phyloP scores from a whole-genome alignment of 2,888 invertebrate genomes.

The Aspidapion aeneum region DNA sequence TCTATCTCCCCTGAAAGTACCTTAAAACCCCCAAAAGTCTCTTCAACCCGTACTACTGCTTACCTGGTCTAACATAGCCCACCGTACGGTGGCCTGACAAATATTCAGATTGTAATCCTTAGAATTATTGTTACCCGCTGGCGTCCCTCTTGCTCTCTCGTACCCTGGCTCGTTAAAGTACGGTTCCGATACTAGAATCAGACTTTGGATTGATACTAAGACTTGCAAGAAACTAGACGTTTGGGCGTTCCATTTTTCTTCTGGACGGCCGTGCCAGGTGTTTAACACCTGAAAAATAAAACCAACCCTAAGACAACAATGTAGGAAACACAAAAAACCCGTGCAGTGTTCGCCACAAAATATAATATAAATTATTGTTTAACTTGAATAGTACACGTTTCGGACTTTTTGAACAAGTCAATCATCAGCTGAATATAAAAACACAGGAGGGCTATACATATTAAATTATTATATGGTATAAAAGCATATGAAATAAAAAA shows the following conservation, averaged over 20 bases:
- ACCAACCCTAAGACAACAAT: background rate
- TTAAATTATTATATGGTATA: no score
- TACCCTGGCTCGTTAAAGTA: slow-evolving; percentile 96
- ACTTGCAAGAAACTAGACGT: slow-evolving; percentile 93
- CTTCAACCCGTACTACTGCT: no score
- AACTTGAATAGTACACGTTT: no score
- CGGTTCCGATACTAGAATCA: slow-evolving; percentile 89
- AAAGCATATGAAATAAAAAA: no score
- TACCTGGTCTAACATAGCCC: slow-evolving; percentile 91
- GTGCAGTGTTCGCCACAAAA: no score
- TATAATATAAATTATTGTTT: no score
- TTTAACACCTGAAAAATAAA: slow-evolving; percentile 59
- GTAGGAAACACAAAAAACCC: no score
- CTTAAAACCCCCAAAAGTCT: no score
- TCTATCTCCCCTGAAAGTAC: no score
- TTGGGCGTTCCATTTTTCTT: slow-evolving; percentile 96
- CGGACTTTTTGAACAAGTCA: no score
- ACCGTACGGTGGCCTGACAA: slow-evolving; percentile 89
- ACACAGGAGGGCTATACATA: no score
- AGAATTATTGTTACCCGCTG: slow-evolving; percentile 84
- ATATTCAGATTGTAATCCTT: slow-evolving; percentile 95
- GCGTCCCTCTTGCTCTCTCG: slow-evolving; percentile 85
- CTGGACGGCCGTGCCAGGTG: slow-evolving; percentile 95
- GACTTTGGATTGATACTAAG: slow-evolving; percentile 87
- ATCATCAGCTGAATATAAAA: no score